These are phyloP conservation scores for Cacoxenus indagator DNA, from an alignment of 2,888 invertebrate species.

Conservation along the genomic window DNA sequence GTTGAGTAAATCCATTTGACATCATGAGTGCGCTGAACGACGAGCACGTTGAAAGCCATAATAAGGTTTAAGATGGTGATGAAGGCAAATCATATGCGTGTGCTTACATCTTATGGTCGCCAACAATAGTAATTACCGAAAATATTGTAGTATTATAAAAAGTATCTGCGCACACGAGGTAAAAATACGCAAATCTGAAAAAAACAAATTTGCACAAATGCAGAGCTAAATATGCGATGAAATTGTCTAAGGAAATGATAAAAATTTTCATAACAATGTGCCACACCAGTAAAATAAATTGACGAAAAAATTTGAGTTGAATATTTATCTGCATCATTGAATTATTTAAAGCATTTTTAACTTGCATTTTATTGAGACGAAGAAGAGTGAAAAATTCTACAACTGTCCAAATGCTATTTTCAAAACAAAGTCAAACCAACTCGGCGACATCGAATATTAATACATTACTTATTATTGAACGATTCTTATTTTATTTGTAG, in stretches of 20 bases:
- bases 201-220: constrained; percentile 2
- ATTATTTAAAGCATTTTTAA: background rate
- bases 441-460: background rate
- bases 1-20: background rate
- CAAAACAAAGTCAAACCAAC: background rate
- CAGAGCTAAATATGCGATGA: background rate
- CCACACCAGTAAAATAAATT: background rate
- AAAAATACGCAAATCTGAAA: background rate
- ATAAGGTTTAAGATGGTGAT: background rate
- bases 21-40: background rate
- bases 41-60: background rate
- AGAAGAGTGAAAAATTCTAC: background rate
- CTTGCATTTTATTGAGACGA: background rate
- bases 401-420: background rate
- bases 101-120: background rate
- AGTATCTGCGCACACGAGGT: background rate
- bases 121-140: background rate
- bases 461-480: too few species aligned
- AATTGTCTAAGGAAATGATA: background rate
- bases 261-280: background rate
- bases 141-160: background rate
- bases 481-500: too few species aligned
- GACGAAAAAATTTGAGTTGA: too few species aligned
- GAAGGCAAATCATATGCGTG: background rate
- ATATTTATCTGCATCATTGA: too few species aligned